Percentiles rank a stretch among this genome's conserved stretches.
Evolutionary conservation across 2,888 invertebrate species (phyloP).

Genomic region (Patella ulyssiponensis): DNA sequence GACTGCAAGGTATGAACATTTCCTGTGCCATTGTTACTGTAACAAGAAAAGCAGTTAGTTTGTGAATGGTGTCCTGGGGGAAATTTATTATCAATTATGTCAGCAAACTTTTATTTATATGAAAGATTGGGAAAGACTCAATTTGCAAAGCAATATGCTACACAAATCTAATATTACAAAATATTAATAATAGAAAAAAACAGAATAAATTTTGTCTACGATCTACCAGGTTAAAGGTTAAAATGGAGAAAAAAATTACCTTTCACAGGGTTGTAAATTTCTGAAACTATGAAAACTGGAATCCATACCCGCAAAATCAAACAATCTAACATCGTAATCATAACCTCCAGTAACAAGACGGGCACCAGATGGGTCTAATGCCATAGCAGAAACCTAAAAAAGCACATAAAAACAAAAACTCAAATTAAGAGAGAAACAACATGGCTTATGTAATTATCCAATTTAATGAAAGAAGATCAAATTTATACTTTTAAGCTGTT

Average conservation of each 20-base stretch:
- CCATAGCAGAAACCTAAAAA: conserved; percentile 80
- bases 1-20: too few relatives aligned
- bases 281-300: conserved; percentile 91
- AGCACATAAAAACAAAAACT: conserved; percentile 5
- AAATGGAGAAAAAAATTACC: conserved; percentile 55
- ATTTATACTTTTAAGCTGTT: not conserved
- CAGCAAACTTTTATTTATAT: too few relatives aligned
- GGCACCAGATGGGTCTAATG: conserved; percentile 95
- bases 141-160: too few relatives aligned
- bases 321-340: conserved; percentile 96
- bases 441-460: not conserved
- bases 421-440: not conserved
- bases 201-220: too few relatives aligned
- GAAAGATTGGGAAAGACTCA: too few relatives aligned
- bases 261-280: conserved; percentile 94
- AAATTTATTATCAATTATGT: too few relatives aligned
- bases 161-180: too few relatives aligned
- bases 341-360: conserved; percentile 91
- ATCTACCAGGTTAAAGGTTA: too few relatives aligned
- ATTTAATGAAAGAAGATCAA: not conserved
- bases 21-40: too few relatives aligned
- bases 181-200: too few relatives aligned
- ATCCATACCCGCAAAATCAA: conserved; percentile 99
- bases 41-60: too few relatives aligned
- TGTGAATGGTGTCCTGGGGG: too few relatives aligned